Base-by-base conservation (phyloP, 2,797 vertebrate species). In the Nannoperca obscura region DNA sequence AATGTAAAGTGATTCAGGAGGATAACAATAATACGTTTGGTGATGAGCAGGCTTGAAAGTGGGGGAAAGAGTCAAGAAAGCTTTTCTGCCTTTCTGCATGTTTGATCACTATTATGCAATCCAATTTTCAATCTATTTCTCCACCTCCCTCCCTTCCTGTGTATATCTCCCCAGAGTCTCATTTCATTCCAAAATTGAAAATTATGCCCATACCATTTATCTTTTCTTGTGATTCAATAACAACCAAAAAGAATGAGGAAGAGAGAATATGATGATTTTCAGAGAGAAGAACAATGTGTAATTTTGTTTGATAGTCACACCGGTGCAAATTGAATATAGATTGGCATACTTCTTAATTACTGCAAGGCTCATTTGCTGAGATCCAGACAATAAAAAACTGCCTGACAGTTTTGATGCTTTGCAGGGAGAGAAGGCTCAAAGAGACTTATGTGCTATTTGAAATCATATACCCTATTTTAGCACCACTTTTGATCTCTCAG, bases 151-250 rank as follows among this genome's bases (percentile, higher is more conserved):
- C 64, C 34, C 44, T 82, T 44, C 67, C 74, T 74, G 44, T 81
- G 60, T 76, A 40, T 65, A 53, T 88, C 86, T 77, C 83, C 73
- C 72, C 58, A 65, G 76, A 89, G 88, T 81, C 78, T 78, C 49
- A 85, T 92, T 92, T 92, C 58, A 86, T 79, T 85, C 62, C 67
- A 86, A 86, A 90, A 92, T 89, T 89, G 89, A 90, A 92, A 92
- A 92, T 88, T 71, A 89, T 66, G 20, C 77, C 79, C 69, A 84
- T 63, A 79, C 74, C 79, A 90, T 92, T 93, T 82, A 89, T 92
- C 84, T 91, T 88, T 88, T 66, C 79, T 74, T 85, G 76, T 83
- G 81, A 89, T 91, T 88, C 85, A 93, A 86, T 91, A 91, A 89
- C 73, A 84, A 64, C 70, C 30, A 78, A 79, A 86, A 83, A 57